Evolutionary conservation across 2,113 vertebrate genomes (phyloP), one percentile per base, ranked within the genome.

Genomic region (Tachysurus fulvidraco): DNA sequence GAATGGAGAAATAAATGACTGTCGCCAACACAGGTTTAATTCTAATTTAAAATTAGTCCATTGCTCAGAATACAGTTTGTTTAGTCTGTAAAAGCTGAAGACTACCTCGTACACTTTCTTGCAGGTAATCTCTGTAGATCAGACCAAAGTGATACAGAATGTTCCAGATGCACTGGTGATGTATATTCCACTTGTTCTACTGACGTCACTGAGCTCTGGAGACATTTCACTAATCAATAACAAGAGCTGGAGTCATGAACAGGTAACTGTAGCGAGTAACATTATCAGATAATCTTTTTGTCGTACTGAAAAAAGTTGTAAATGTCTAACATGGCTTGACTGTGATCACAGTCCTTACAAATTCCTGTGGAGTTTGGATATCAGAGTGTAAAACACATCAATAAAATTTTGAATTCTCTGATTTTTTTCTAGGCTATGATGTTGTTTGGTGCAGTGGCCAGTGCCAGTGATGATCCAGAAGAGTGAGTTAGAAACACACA

Each of bases 401-500:
- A n/a, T 23, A 64, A 64, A 12, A 4, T 64, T 10, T 64, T n/a
- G 19, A n/a, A 28, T 11, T 12, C 11, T 28, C 16, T 84, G 7
- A 16, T 55, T 54, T 41, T 79, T 57, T 83, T 69, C 57, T 79
- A 94, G 93, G 90, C 92, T 21, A 16, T 85, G 71, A 36, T 93
- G 57, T 89, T 94, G 59, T 91, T 93, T 36, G 81, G 13, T 7
- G 0, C 4, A 21, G 30, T 93, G 44, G 87, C 9, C 17, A 41
- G 54, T 59, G 14, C 81, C 77, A 19, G 50, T 21, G 73, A 86
- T 65, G 84, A 93, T 23, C 69, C 16, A 3, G 92, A 94, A 76
- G 46, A 93, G 93, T 93, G 92, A 93, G 92, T 88, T 83, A 71
- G 10, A 54, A 83, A 14, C 19, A 41, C 60, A 62, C 60, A 62